Evolutionary conservation across 2,113 vertebrate genomes (phyloP).

Genomic region (Thunnus thynnus): DNA sequence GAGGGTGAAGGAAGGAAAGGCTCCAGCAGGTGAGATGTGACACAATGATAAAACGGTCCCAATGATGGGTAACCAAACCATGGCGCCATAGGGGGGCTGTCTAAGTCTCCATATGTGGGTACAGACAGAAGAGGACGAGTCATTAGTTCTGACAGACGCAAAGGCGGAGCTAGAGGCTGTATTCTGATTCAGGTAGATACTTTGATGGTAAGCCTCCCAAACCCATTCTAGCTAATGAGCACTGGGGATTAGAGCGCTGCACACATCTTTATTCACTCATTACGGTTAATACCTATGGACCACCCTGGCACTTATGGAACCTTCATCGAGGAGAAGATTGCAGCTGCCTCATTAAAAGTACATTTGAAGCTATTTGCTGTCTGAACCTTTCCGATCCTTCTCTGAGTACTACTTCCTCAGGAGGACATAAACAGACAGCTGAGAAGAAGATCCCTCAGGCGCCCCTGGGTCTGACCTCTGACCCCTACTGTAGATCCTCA

Average conservation of each 20-base stretch:
- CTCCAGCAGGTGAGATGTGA: constrained; percentile 64
- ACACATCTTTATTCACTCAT: constrained; percentile 73
- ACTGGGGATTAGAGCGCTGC: constrained; percentile 49
- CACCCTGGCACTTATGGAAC: constrained; percentile 70
- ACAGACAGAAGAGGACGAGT: constrained; percentile 47
- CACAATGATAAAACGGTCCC: constrained; percentile 57
- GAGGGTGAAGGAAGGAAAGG: constrained; percentile 29
- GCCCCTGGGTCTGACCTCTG: constrained; percentile 64
- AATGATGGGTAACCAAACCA: constrained; percentile 42
- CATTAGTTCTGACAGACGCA: constrained; percentile 57
- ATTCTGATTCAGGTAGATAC: constrained; percentile 49
- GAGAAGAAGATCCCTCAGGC: constrained; percentile 53
- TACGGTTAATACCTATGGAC: constrained; percentile 77
- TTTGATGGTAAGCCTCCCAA: constrained; percentile 57
- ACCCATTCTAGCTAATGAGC: constrained; percentile 68
- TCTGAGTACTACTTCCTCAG: constrained; percentile 52
- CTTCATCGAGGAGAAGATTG: constrained; percentile 58
- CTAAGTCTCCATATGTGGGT: constrained; percentile 22
- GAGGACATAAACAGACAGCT: constrained; percentile 64
- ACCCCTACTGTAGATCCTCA: constrained; percentile 65
- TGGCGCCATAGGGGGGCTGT: constrained; percentile 40
- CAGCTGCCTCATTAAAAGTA: constrained; percentile 80
- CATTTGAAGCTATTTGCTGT: constrained; percentile 70
- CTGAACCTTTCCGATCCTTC: constrained; percentile 51
- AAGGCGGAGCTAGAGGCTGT: constrained; percentile 34